Evolutionary conservation across 2,113 vertebrate genomes (phyloP), one percentile per base, ranked within the genome.

Genomic region (Ctenodactylus gundi): DNA sequence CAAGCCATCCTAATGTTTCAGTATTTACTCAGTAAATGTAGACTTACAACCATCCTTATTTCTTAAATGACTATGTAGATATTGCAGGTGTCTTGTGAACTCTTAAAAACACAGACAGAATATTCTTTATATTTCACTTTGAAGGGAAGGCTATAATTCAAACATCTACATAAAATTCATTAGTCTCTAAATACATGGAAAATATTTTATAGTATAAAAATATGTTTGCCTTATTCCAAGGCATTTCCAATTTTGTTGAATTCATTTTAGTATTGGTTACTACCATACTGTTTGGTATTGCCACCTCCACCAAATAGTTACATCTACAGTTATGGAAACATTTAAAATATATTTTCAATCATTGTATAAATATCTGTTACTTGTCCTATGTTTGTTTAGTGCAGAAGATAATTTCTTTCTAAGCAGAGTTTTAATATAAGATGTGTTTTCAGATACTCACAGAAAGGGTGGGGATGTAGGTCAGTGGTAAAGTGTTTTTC

Each of bases 61-160:
- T 87, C 64, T 73, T 90, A 67, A 60, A 60, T 90, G 36, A 65
- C 25, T 67, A 67, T 73, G 21, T 80, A 87, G 36, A 51, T 67
- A 77, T 58, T 73, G 78, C 9, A 78, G 57, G 72, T 92, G 31
- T 90, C 49, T 90, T 17, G 11, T 90, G 49, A 73, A 65, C 53
- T 55, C n/a, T 83, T 49, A 73, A 41, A 78, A 88, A 67, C 17
- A 6, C 39, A 67, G 31, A 77, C 5, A 85, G 25, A 85, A 90
- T 90, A 77, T 51, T 70, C 44, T 77, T 86, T 68, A 51, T 31
- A 90, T 76, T 94, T 90, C 44, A 68, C 21, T 36, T 80, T 91
- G 53, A 84, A 85, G 4, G 13, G 7, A 94, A 95, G 78, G 6
- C 10, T 51, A 29, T 93, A 88, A 80, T 68, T 90, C 88, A 57